Evolutionary conservation across 1,140 invertebrate species (phyloP).

Genomic region (Tetramorium parvispinum): DNA sequence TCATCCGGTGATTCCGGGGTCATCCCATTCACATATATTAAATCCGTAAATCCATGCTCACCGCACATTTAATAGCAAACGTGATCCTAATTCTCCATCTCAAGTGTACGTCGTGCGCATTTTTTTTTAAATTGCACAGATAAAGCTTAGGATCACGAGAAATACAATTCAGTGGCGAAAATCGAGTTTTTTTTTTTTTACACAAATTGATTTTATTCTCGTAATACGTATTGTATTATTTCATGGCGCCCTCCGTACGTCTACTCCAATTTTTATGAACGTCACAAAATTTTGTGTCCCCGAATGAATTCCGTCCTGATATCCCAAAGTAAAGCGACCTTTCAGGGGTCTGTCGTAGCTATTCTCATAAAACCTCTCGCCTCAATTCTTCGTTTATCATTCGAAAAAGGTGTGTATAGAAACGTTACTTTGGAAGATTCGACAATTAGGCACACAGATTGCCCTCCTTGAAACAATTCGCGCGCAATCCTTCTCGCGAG

Average conservation of each 20-base stretch:
- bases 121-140: background rate
- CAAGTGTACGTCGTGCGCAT: background rate
- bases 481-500: background rate
- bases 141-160: background rate
- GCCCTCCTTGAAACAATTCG: background rate
- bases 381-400: background rate
- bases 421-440: slow-evolving; percentile 54
- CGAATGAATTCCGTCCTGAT: background rate
- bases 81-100: background rate
- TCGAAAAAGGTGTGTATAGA: slow-evolving; percentile 20
- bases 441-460: slow-evolving; percentile 41
- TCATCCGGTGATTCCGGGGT: background rate
- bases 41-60: background rate
- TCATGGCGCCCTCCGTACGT: background rate
- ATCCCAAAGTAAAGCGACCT: background rate
- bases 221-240: background rate
- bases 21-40: background rate
- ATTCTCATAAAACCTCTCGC: background rate
- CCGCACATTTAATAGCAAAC: slow-evolving; percentile 7
- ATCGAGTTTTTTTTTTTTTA: background rate
- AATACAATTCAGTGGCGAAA: background rate
- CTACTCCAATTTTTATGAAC: background rate
- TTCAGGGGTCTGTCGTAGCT: background rate
- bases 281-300: slow-evolving; percentile 2
- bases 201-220: background rate